Evolutionary conservation across 2,113 vertebrate species (phyloP), one percentile per base, ranked within the genome.

Genomic region (Leptosomus discolor): DNA sequence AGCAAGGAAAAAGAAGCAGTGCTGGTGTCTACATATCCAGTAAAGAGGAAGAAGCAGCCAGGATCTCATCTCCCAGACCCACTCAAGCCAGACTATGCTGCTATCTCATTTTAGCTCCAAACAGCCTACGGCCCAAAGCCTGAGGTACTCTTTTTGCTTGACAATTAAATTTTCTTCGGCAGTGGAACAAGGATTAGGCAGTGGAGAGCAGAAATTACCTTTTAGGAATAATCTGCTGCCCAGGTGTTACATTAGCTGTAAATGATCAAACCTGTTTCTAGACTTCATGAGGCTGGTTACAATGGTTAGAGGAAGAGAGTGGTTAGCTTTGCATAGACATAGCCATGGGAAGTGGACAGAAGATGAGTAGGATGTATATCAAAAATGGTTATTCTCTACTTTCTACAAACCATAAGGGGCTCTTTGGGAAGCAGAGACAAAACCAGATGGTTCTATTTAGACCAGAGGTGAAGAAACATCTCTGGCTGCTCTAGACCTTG

Each of bases 1-100:
- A 97, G 91, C 77, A 92, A 96, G 87, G 94, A 91, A 67, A 32
- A 61, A 93, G 96, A 43, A 93, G 80, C 70, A 92, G 88, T 60
- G 63, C 58, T 88, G 60, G 11, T 82, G 45, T 41, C 76, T 87
- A 74, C 89, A 83, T 37, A 70, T 56, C 61, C 96, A 74, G 73
- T 61, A 65, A 90, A 78, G 90, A 79, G 77, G 32, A 85, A 45
- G 80, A 43, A 94, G 57, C 75, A 94, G 43, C 36, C 54, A 60
- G 79, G 86, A 53, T 80, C 68, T 83, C 11, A 20, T 64, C 45
- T 91, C 39, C 57, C 51, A 90, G 24, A 92, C 36, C 15, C 18
- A 68, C 76, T 94, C 37, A 73, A 90, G 57, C 50, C 89, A 91
- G 39, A 43, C 37, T 37, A 76, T 41, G 46, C 77, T 92, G 63